Evolutionary conservation across 1,140 invertebrate species (phyloP), one percentile per base, ranked within the genome.

Genomic region (Euura saliciscinereae): DNA sequence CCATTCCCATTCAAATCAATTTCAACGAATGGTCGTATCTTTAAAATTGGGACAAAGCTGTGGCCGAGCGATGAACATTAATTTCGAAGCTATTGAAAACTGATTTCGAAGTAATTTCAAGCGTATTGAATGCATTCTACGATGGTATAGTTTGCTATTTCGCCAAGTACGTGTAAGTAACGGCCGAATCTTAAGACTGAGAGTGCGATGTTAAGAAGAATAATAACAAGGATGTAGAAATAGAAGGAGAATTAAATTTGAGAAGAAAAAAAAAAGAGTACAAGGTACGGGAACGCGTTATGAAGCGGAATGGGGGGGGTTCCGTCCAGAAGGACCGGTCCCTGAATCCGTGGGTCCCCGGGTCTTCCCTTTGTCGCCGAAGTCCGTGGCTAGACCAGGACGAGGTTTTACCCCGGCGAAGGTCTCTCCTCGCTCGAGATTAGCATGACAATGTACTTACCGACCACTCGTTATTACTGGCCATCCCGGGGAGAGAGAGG

Each of bases 371-470:
- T 83, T 83, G 81, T 82, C 79, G 80, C 77, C 72, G 28, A 44
- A 42, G 43, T 67, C 66, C 13, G 43, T 64, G 5, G 74, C 78
- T 78, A 81, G 76, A 83, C 80, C 71, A 71, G 59, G 68, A 68
- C 28, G 28, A n/a, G 51, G 5, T 28, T 28, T 28, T 28, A 28
- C 67, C 72, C 76, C 77, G 79, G 79, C 77, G 78, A 74, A 65
- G 75, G n/a, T 69, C 68, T 69, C 28, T 28, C 28, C 28, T 67
- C 66, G 42, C 68, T 71, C 70, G 75, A 79, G 78, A 85, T 85
- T 85, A 85, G 83, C 83, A 85, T 85, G 82, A 85, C 84, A 85
- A 85, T 85, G 79, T 82, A 78, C 78, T 78, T 78, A 82, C 82
- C 78, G 79, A 80, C 79, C 84, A 83, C 84, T 85, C 83, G 84